Percentiles rank a stretch among this genome's conserved stretches.
These are phyloP conservation scores for Ceyx cyanopectus DNA, from an alignment of 2,113 vertebrate species.

Conservation along the genomic window DNA sequence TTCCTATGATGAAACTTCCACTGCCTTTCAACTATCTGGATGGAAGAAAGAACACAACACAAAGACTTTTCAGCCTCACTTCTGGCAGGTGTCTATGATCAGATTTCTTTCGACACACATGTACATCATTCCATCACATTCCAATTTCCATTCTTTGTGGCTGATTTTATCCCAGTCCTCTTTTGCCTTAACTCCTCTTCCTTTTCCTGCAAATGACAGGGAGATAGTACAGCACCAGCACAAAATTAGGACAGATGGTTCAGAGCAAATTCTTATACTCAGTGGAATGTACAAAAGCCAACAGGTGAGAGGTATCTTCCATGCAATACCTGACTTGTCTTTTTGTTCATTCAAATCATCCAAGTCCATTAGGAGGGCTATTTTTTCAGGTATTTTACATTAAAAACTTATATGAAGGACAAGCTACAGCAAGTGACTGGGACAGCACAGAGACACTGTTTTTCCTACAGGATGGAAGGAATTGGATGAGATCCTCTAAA, in stretches of 20 bases:
- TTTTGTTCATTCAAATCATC: not conserved
- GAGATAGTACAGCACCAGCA: not conserved
- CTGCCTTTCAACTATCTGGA: not conserved
- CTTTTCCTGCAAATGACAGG: not conserved
- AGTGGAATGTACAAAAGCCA: not conserved
- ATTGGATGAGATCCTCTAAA: not conserved
- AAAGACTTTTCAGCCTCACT: not conserved
- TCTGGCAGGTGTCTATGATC: not conserved
- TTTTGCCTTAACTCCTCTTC: not conserved
- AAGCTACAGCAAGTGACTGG: not conserved
- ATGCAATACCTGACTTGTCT: not conserved
- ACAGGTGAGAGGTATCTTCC: not conserved
- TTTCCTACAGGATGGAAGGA: not conserved
- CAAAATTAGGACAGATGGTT: not conserved
- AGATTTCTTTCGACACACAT: not conserved
- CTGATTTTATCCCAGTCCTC: not conserved
- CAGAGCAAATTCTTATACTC: not conserved
- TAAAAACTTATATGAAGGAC: not conserved
- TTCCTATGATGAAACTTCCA: not conserved
- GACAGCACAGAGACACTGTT: not conserved
- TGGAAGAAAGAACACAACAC: not conserved
- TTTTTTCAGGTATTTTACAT: not conserved
- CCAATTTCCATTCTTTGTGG: not conserved
- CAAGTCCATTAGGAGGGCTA: not conserved
- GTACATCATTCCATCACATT: rapidly evolving